Conservation (phyloP, 2,797 vertebrate species). For the Petrocephalus sullivani region DNA sequence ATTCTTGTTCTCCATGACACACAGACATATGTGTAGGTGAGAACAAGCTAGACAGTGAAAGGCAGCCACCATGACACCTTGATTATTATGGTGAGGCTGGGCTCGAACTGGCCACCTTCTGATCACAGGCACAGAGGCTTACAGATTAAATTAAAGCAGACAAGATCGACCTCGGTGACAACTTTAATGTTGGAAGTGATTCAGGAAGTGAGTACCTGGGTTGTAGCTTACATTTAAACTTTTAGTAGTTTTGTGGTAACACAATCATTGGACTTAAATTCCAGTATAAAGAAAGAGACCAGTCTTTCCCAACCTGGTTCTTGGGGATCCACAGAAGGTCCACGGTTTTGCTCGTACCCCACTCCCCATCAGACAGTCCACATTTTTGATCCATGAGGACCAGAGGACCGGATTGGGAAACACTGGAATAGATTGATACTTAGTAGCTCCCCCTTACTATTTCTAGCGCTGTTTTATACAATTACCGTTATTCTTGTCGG, state of each 20-base stretch:
- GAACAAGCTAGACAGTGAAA: too few relatives aligned
- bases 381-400: neutral
- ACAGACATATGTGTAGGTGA: too few relatives aligned
- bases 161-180: neutral
- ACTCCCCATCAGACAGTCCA: neutral
- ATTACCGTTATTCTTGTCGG: slow-evolving; percentile 83
- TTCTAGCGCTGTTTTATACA: neutral
- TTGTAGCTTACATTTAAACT: neutral
- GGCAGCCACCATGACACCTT: too few relatives aligned
- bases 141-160: neutral
- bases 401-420: neutral
- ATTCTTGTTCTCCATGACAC: too few relatives aligned
- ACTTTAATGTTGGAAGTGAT: neutral
- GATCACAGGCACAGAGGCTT: neutral
- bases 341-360: neutral
- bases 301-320: too few relatives aligned
- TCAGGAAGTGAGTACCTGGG: neutral
- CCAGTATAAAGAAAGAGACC: too few relatives aligned
- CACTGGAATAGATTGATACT: neutral
- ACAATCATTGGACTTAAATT: neutral
- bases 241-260: neutral
- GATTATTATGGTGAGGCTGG: neutral
- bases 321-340: neutral
- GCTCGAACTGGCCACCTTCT: neutral
- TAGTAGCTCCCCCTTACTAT: neutral